Conservation (phyloP, 2,113 vertebrate genomes). For the Miniopterus natalensis region DNA sequence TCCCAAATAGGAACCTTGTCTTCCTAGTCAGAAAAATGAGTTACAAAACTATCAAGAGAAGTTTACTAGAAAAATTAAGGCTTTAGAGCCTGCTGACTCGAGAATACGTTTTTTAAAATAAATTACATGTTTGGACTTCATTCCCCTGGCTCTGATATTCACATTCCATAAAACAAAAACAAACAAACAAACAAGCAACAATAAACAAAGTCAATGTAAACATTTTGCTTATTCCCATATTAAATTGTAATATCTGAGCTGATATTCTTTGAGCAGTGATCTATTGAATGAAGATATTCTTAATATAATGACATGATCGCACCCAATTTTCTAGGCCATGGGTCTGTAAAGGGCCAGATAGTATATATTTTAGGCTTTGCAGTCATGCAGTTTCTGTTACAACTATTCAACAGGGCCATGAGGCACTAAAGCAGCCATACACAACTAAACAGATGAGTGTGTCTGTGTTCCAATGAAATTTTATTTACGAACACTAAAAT, state of each 20-base stretch:
- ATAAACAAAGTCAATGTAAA: neutral
- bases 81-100: neutral
- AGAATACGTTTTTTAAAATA: neutral
- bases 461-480: neutral
- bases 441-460: neutral
- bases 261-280: neutral
- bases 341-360: neutral
- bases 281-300: neutral
- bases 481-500: neutral
- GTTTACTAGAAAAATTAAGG: neutral
- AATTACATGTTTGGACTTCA: neutral
- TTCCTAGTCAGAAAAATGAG: neutral
- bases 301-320: neutral
- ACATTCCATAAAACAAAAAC: neutral
- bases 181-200: neutral
- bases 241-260: neutral
- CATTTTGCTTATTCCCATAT: neutral
- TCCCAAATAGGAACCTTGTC: neutral
- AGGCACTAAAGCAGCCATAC: accelerated
- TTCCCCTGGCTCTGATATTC: neutral
- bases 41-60: neutral
- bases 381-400: neutral
- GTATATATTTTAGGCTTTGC: neutral
- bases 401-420: neutral
- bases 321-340: neutral